Evolutionary conservation across 2,888 invertebrate species (phyloP).

Genomic region (Phengaris arion): DNA sequence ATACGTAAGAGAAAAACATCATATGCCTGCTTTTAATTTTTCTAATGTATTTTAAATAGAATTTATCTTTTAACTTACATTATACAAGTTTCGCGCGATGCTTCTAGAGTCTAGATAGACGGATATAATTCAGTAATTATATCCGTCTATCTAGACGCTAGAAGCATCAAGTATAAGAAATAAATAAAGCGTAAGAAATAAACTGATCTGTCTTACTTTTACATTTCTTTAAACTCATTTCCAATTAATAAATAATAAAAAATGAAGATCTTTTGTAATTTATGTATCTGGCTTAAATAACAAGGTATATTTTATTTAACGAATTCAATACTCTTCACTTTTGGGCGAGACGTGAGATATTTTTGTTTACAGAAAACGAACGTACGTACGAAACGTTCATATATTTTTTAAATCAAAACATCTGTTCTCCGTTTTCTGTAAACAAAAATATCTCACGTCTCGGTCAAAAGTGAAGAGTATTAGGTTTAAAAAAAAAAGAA

Average conservation of each 20-base stretch:
- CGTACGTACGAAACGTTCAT: not conserved
- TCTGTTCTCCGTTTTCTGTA: conserved; percentile 27
- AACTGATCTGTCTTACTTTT: not conserved
- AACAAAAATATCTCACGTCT: conserved; percentile 27
- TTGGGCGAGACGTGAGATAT: no score
- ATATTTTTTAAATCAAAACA: conserved; percentile 22
- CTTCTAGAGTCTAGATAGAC: no score
- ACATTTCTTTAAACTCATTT: not conserved
- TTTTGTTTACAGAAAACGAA: no score
- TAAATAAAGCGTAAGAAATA: not conserved
- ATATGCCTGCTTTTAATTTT: not conserved
- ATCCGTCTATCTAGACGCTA: no score
- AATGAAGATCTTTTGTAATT: not conserved
- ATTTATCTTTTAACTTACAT: no score
- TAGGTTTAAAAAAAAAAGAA: conserved; percentile 49
- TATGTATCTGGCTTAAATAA: not conserved
- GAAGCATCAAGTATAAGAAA: no score
- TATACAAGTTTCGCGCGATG: no score
- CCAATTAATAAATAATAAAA: not conserved
- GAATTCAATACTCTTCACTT: not conserved
- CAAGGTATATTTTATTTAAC: not conserved
- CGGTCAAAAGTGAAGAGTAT: conserved; percentile 27
- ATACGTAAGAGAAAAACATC: not conserved
- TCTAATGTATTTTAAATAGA: no score
- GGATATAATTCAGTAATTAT: no score